Evolutionary conservation across 1,140 invertebrate species (phyloP).

Genomic region (Triops cancriformis): DNA sequence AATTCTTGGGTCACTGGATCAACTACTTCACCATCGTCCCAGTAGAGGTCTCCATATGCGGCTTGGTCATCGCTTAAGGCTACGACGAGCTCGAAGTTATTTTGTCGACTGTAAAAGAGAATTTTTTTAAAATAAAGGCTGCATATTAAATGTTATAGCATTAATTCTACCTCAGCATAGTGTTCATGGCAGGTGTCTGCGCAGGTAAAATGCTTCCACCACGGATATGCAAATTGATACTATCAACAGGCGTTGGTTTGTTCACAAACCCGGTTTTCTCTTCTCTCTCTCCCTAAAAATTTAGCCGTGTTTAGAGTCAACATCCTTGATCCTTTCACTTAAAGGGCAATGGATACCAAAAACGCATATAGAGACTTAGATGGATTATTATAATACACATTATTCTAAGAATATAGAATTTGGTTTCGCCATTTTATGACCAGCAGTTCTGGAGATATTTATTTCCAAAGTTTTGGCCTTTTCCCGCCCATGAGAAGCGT

Average conservation of each 20-base stretch:
- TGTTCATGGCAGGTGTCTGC: constrained; percentile 39
- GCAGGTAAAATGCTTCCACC: constrained; percentile 40
- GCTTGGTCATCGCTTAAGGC: background rate
- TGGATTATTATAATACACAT: too few species aligned
- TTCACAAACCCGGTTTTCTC: background rate
- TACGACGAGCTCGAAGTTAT: constrained; percentile 24
- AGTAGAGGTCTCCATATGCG: constrained; percentile 19
- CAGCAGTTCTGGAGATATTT: too few species aligned
- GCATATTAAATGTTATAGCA: background rate
- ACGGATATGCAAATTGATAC: constrained; percentile 38
- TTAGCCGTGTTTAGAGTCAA: background rate
- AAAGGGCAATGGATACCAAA: too few species aligned
- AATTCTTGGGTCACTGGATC: constrained; percentile 12
- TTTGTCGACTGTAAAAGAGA: constrained; percentile 15
- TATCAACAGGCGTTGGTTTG: background rate
- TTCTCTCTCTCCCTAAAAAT: background rate
- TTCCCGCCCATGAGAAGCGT: too few species aligned
- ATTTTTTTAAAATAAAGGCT: background rate
- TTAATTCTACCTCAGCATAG: constrained; percentile 28
- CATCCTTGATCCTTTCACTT: too few species aligned
- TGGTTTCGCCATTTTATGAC: too few species aligned
- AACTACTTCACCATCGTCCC: constrained; percentile 23
- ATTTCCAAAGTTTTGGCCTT: too few species aligned
- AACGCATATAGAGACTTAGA: too few species aligned
- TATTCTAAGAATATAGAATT: too few species aligned